Conservation (phyloP, 2,113 vertebrate genomes). For the Ciconia boyciana region DNA sequence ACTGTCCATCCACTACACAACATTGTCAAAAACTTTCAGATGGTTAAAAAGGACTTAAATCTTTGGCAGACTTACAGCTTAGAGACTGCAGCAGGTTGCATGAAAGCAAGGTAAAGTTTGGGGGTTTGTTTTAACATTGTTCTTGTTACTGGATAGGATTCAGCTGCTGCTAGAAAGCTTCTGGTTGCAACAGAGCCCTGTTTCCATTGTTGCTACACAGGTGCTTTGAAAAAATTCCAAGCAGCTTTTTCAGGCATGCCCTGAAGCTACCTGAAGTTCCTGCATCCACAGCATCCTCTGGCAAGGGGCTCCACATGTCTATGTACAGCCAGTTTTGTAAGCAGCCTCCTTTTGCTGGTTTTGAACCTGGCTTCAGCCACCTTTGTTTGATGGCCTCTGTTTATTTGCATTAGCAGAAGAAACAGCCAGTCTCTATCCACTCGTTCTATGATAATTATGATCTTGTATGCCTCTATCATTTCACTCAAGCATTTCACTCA, state of each 20-base stretch:
- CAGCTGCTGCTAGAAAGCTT: not conserved
- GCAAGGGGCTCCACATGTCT: not conserved
- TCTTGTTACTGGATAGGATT: not conserved
- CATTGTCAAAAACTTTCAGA: not conserved
- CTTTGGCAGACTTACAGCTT: not conserved
- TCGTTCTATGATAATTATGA: not conserved
- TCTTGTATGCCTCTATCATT: not conserved
- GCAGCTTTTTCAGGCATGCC: not conserved
- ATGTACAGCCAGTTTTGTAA: not conserved
- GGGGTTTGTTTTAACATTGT: accelerated
- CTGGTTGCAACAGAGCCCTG: not conserved
- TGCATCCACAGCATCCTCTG: not conserved
- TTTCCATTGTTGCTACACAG: not conserved
- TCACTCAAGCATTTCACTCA: not conserved
- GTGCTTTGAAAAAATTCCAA: not conserved
- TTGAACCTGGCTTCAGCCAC: not conserved
- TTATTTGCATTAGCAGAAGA: not conserved
- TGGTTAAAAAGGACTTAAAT: not conserved
- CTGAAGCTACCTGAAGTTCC: not conserved
- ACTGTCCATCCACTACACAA: not conserved
- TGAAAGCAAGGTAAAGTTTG: not conserved
- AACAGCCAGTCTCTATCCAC: not conserved
- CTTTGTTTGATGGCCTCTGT: accelerated
- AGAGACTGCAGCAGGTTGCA: not conserved
- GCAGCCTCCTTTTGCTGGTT: not conserved